phyloP scores from a whole-genome alignment of 1,140 invertebrate genomes.

The Sinella curviseta region DNA sequence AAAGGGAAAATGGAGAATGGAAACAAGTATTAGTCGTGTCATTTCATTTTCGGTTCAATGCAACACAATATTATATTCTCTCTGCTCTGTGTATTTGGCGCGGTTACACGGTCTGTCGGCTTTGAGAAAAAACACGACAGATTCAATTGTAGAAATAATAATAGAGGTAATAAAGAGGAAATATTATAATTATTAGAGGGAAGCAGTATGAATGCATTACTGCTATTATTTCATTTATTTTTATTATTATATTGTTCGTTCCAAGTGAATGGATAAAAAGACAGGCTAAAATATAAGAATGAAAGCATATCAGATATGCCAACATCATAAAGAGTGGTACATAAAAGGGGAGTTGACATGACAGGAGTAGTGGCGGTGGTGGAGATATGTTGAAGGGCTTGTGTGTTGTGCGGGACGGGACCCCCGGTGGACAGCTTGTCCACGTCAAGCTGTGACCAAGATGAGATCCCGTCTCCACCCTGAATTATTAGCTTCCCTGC shows the following conservation, averaged over 20 bases:
- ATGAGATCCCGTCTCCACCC: conserved; percentile 23
- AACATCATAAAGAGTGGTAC: not conserved
- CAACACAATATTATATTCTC: no score
- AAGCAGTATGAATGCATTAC: not conserved
- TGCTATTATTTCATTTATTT: not conserved
- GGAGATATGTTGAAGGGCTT: not conserved
- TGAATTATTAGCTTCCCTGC: conserved; percentile 3
- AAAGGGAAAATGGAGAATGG: not conserved
- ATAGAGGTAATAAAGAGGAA: conserved; percentile 23
- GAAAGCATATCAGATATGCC: not conserved
- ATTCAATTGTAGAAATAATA: conserved; percentile 10
- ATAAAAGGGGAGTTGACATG: not conserved
- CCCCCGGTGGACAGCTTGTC: conserved; percentile 14
- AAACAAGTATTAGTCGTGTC: not conserved
- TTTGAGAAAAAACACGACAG: not conserved
- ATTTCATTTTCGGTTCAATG: not conserved
- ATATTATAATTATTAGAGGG: conserved; percentile 2
- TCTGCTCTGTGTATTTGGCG: not conserved
- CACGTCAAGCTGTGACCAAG: conserved; percentile 17
- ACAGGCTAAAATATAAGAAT: not conserved
- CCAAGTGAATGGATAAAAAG: not conserved
- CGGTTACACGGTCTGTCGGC: not conserved
- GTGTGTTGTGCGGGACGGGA: not conserved
- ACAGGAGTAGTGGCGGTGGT: not conserved
- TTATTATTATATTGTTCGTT: not conserved